phyloP scores from a whole-genome alignment of 2,888 invertebrate species.

The Camponotus fellah region DNA sequence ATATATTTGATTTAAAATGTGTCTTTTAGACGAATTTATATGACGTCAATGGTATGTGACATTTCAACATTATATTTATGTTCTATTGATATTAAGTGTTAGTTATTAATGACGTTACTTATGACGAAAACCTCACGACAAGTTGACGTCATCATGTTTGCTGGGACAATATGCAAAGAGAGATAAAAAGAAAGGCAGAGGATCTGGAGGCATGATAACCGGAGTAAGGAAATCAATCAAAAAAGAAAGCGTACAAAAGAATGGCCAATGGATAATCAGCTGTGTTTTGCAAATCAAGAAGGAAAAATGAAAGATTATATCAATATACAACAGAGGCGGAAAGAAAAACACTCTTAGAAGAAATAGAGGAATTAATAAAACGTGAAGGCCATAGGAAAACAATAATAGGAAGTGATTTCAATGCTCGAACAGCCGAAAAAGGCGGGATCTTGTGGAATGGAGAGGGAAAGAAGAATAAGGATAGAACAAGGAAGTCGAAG shows the following conservation, averaged over 20 bases:
- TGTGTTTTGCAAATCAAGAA: not conserved
- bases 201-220: not conserved
- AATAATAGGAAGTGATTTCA: not conserved
- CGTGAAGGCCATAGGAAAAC: not conserved
- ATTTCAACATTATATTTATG: no score
- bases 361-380: not conserved
- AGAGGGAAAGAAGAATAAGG: not conserved
- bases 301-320: not conserved
- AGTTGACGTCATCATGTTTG: no score
- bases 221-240: not conserved
- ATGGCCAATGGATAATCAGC: not conserved
- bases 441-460: not conserved
- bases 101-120: no score
- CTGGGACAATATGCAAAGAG: not conserved
- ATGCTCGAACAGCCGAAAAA: not conserved
- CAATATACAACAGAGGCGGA: not conserved
- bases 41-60: no score
- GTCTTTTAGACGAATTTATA: no score
- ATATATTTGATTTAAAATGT: no score
- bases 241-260: not conserved
- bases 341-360: not conserved
- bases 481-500: not conserved
- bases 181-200: not conserved
- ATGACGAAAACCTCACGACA: no score
- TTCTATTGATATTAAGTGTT: no score